Percentiles rank a stretch among this genome's conserved stretches.
phyloP scores from a whole-genome alignment of 2,797 vertebrate genomes.

The Pitangus sulphuratus region DNA sequence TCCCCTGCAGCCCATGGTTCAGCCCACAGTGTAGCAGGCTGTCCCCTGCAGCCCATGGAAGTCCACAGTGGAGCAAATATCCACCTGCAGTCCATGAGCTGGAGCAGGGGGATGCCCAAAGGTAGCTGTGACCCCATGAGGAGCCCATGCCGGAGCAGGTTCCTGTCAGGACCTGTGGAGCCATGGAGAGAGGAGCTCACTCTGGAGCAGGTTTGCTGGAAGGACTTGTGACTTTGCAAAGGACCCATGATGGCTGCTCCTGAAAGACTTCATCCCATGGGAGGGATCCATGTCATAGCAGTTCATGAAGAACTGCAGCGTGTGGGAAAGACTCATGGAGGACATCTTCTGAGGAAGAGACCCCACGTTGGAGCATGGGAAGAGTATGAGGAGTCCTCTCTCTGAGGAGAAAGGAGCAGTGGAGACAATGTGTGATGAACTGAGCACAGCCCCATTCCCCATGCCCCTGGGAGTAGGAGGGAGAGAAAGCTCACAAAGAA shows the following conservation, averaged over 20 bases:
- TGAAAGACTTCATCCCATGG: neutral
- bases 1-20: neutral
- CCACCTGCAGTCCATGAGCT: neutral
- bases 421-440: neutral
- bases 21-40: too few relatives aligned
- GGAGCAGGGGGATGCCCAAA: neutral
- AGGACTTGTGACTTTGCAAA: neutral
- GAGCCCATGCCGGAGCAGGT: neutral
- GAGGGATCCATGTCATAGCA: neutral
- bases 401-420: neutral
- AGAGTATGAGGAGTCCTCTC: neutral
- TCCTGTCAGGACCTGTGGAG: neutral
- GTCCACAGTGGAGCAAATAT: neutral
- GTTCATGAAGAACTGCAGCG: neutral
- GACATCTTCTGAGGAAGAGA: neutral
- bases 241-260: neutral
- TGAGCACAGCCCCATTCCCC: neutral
- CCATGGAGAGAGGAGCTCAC: neutral
- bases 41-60: too few relatives aligned
- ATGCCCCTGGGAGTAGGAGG: accelerated
- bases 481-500: neutral
- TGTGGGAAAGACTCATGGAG: neutral
- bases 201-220: neutral
- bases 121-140: neutral
- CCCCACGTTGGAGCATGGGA: neutral